Conservation (phyloP, 2,797 vertebrate genomes). For the Apogon hyalosoma region DNA sequence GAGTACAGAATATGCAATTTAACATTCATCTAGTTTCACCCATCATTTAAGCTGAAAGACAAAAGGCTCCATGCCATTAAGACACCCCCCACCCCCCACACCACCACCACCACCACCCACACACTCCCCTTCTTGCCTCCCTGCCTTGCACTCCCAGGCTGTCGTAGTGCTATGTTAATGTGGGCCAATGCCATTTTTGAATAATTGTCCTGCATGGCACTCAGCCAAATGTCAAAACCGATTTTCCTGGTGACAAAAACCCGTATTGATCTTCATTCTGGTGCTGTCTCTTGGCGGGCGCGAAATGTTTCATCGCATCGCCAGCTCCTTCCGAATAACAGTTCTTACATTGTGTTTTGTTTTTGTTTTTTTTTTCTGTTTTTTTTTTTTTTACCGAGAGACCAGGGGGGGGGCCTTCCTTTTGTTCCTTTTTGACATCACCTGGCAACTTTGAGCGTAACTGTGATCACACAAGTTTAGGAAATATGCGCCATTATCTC, state of each 20-base stretch:
- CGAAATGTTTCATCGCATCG: constrained; percentile 67
- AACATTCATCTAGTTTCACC: constrained; percentile 42
- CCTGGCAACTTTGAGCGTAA: constrained; percentile 10
- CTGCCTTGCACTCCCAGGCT: constrained; percentile 46
- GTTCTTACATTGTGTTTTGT: constrained; percentile 76
- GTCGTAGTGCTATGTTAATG: constrained; percentile 78
- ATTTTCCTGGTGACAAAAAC: constrained; percentile 79
- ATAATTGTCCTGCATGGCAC: constrained; percentile 80
- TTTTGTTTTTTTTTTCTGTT: too few relatives aligned
- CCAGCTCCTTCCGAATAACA: constrained; percentile 60
- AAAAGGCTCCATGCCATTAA: constrained; percentile 57
- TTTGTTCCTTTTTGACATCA: constrained; percentile 2
- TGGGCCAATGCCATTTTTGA: constrained; percentile 77
- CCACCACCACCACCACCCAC: too few relatives aligned
- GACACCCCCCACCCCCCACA: constrained; percentile 26
- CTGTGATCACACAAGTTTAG: too few relatives aligned
- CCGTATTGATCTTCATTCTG: constrained; percentile 83
- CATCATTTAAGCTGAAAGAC: constrained; percentile 45
- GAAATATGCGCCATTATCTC: too few relatives aligned
- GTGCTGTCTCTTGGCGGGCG: constrained; percentile 69
- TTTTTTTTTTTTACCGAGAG: too few relatives aligned
- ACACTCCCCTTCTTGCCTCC: too few relatives aligned
- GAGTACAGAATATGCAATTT: constrained; percentile 34
- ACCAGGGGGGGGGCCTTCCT: background rate
- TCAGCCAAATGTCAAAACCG: constrained; percentile 84